Conservation (phyloP, 1,140 invertebrate species). For the Augochlora pura region DNA sequence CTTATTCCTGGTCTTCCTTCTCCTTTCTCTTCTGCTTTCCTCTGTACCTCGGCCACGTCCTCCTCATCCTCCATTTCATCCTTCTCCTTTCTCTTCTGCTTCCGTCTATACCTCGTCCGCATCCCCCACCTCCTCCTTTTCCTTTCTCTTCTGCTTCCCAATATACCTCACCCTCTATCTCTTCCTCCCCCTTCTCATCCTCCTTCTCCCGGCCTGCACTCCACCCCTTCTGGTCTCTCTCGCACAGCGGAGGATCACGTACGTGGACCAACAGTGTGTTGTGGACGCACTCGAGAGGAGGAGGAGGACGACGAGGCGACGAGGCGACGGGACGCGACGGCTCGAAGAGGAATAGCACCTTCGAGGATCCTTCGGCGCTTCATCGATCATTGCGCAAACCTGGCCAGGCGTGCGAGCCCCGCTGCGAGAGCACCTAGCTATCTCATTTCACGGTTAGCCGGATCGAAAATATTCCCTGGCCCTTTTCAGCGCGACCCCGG, state of each 20-base stretch:
- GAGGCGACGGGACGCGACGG: too few species aligned
- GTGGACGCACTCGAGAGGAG: constrained; percentile 19
- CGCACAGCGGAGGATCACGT: not conserved
- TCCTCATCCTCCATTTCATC: too few species aligned
- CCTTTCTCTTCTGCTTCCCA: too few species aligned
- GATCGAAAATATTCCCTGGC: constrained; percentile 57
- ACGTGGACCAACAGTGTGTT: constrained; percentile 11
- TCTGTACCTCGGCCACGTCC: too few species aligned
- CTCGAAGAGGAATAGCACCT: constrained; percentile 14
- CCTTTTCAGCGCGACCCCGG: constrained; percentile 50
- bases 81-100: too few species aligned
- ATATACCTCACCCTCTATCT: too few species aligned
- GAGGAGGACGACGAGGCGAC: too few species aligned
- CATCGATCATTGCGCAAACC: constrained; percentile 52
- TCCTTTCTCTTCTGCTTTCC: too few species aligned
- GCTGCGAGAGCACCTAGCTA: constrained; percentile 51
- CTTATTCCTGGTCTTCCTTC: too few species aligned
- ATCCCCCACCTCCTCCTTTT: too few species aligned
- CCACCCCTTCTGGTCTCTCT: too few species aligned
- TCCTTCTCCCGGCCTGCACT: not conserved
- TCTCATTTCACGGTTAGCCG: constrained; percentile 66
- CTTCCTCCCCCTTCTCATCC: not conserved
- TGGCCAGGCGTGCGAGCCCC: constrained; percentile 15
- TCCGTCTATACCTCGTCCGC: too few species aligned
- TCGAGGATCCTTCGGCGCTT: constrained; percentile 47